Evolutionary conservation across 2,113 vertebrate species (phyloP), one percentile per base, ranked within the genome.

Genomic region (Corynorhinus townsendii): DNA sequence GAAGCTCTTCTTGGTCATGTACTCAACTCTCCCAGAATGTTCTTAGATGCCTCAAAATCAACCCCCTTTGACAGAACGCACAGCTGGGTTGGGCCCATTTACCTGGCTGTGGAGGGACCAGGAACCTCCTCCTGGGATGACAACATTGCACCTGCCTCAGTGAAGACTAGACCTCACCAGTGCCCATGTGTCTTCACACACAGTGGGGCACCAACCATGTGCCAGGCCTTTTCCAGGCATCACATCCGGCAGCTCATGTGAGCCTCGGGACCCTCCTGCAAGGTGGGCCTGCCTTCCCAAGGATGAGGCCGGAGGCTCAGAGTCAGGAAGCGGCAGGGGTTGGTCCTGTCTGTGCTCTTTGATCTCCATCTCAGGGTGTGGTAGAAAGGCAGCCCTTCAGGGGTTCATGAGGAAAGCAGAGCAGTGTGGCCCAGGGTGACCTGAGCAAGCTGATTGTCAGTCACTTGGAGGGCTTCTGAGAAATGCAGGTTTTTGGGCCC

Each of bases 161-260:
- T 64, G 28, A 85, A 72, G 69, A 56, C n/a, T 0, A 33, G 38
- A 16, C 33, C 17, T 17, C 28, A 28, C 11, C 52, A 30, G 2
- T 0, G 7, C 9, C 33, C 35, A 28, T 2, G 2, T 24, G 8
- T 64, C 75, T 83, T 52, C 14, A 38, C 17, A 22, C 1, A 26
- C 28, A 3, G 38, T 2, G 1, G 68, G 64, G 35, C 16, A 47
- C 26, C 47, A 56, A n/a, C 22, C 3, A 6, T 0, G 1, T 17
- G 20, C 24, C 24, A 16, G 66, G 26, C 26, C 64, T 45, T 12
- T 66, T 4, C 38, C 0, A 0, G 40, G 47, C 20, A 19, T 52
- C 43, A 14, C 14, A 2, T 15, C 38, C 5, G 7, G 38, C 30
- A 4, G 72, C 17, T 76, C 17, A 10, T 0, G 17, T 2, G 47